Percentiles rank a stretch among this genome's conserved stretches.
Conservation (phyloP, 2,888 invertebrate genomes). For the Diarsia mendica region DNA sequence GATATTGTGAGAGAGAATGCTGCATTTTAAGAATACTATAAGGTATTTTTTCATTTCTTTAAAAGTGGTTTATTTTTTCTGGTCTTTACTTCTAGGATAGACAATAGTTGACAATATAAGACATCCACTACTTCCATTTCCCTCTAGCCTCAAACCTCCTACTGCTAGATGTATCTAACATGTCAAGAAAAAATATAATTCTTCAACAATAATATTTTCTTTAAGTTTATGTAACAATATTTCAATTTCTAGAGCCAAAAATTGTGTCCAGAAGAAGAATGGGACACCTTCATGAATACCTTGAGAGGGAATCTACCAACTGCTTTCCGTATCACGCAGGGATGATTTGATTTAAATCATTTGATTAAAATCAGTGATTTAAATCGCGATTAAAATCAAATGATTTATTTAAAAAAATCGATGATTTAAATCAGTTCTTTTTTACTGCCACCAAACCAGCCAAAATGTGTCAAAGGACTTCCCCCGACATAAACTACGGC, state of each 20-base stretch:
- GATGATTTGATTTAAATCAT: no score
- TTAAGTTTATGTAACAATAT: no score
- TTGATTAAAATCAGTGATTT: no score
- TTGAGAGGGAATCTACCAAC: constrained; percentile 96
- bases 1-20: constrained; percentile 96
- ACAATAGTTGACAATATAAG: accelerated
- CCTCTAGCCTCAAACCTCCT: neutral
- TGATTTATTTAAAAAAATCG: no score
- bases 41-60: constrained; percentile 84
- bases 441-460: no score
- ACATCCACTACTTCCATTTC: neutral
- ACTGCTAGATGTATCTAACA: neutral
- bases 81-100: neutral
- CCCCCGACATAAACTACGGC: no score
- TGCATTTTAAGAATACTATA: constrained; percentile 95
- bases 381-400: no score
- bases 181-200: no score
- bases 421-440: no score
- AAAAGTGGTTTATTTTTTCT: neutral
- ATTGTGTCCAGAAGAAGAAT: constrained; percentile 96
- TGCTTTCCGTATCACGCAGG: constrained; percentile 98
- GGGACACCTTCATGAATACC: constrained; percentile 94
- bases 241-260: constrained; percentile 91
- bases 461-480: no score
- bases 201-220: no score